Percentiles rank a stretch among this genome's conserved stretches.
Evolutionary conservation across 2,113 vertebrate genomes (phyloP).

Genomic region (Melanocharis versteri): DNA sequence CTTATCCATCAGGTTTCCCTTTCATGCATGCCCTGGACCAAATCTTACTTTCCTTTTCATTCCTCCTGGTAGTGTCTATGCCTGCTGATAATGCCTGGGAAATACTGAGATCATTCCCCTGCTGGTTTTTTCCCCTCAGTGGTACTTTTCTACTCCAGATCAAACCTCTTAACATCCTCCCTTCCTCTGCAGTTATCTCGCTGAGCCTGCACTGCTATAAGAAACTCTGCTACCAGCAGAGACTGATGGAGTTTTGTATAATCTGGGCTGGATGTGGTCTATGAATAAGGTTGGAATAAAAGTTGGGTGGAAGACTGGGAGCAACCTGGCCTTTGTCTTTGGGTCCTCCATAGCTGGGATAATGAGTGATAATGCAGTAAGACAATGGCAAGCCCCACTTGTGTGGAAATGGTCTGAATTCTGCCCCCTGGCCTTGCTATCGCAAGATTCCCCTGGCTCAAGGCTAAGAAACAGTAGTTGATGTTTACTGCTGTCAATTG

Average conservation of each 20-base stretch:
- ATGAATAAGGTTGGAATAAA: background rate
- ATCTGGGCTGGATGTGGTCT: background rate
- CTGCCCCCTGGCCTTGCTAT: background rate
- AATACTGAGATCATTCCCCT: slow-evolving; percentile 39
- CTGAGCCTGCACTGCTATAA: background rate
- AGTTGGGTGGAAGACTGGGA: background rate
- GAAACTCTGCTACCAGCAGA: background rate
- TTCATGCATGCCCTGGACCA: background rate
- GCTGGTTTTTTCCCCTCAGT: background rate
- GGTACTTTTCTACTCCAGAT: background rate
- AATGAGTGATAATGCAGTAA: background rate
- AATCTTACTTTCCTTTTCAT: background rate
- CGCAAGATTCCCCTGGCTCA: background rate
- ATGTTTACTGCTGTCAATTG: background rate
- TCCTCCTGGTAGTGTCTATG: background rate
- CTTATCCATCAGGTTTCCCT: background rate
- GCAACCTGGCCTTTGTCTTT: background rate
- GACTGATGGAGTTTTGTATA: background rate
- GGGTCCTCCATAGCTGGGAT: background rate
- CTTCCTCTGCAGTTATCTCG: slow-evolving; percentile 16
- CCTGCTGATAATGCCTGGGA: slow-evolving; percentile 24
- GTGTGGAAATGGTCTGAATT: background rate
- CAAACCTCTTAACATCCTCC: background rate
- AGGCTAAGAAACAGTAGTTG: background rate
- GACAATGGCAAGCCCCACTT: background rate